phyloP scores from a whole-genome alignment of 2,797 vertebrate genomes.

The Dryobates pubescens region DNA sequence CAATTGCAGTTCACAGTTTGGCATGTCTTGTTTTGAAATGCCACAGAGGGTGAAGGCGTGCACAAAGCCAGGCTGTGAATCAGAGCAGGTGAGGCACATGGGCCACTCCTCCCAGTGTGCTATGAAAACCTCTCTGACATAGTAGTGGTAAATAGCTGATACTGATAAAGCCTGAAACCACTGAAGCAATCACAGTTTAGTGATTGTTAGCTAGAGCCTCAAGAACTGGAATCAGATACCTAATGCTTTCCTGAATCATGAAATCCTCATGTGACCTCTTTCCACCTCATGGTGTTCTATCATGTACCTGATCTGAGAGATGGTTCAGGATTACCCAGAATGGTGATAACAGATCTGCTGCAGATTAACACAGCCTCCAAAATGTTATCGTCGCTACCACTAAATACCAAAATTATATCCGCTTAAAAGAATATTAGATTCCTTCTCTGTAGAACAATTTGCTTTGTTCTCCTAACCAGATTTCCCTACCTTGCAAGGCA shows the following conservation, averaged over 20 bases:
- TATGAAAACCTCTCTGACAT: not conserved
- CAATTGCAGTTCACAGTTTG: not conserved
- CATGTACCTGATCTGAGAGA: not conserved
- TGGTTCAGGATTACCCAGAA: not conserved
- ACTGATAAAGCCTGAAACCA: not conserved
- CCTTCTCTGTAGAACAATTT: not conserved
- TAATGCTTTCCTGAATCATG: not conserved
- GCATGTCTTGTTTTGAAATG: not conserved
- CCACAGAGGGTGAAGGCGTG: not conserved
- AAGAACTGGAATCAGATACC: not conserved
- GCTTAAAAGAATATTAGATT: not conserved
- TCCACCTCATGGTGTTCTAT: not conserved
- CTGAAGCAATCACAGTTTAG: not conserved
- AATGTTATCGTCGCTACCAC: not conserved
- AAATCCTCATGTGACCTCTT: not conserved
- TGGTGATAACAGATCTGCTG: not conserved
- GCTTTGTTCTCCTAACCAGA: conserved; percentile 26
- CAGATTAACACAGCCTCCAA: not conserved
- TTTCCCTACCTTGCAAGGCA: conserved; percentile 17
- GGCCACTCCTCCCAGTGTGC: not conserved
- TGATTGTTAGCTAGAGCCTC: not conserved
- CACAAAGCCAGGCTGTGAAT: not conserved
- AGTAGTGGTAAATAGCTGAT: not conserved
- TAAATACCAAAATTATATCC: not conserved
- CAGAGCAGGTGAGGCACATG: not conserved